These are phyloP conservation scores for Drosophila eugracilis DNA, from an alignment of 1,140 invertebrate genomes.

Conservation along the genomic window DNA sequence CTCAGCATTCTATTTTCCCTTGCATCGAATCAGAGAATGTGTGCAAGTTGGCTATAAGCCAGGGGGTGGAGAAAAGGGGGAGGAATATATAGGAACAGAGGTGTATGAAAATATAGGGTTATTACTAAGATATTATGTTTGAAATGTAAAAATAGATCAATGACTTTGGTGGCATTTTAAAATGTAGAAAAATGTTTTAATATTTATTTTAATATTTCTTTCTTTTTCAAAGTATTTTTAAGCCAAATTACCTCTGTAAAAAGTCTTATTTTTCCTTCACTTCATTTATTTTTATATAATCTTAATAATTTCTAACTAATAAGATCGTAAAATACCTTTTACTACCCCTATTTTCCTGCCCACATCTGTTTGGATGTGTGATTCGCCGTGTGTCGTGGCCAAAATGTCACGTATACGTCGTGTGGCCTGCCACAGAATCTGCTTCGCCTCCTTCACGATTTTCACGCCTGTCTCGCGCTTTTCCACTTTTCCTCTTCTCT, in stretches of 20 bases:
- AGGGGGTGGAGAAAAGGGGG: not conserved
- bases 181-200: too few relatives aligned
- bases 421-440: constrained; percentile 67
- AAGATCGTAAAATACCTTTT: not conserved
- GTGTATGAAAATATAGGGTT: not conserved
- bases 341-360: not conserved
- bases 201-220: too few relatives aligned
- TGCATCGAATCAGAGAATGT: constrained; percentile 47
- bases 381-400: constrained; percentile 55
- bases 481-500: constrained; percentile 25
- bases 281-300: not conserved
- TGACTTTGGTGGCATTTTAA: too few relatives aligned
- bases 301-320: not conserved
- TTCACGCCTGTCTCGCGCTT: constrained; percentile 31
- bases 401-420: constrained; percentile 81
- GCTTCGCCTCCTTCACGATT: constrained; percentile 11
- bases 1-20: constrained; percentile 48
- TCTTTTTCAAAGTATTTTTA: too few relatives aligned
- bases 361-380: constrained; percentile 13
- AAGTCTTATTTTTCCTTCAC: too few relatives aligned
- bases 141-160: too few relatives aligned
- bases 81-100: not conserved
- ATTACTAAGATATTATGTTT: not conserved
- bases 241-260: too few relatives aligned
- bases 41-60: constrained; percentile 36